Base-by-base conservation (phyloP, 2,888 invertebrate genomes). In the Cerceris ruficornis region DNA sequence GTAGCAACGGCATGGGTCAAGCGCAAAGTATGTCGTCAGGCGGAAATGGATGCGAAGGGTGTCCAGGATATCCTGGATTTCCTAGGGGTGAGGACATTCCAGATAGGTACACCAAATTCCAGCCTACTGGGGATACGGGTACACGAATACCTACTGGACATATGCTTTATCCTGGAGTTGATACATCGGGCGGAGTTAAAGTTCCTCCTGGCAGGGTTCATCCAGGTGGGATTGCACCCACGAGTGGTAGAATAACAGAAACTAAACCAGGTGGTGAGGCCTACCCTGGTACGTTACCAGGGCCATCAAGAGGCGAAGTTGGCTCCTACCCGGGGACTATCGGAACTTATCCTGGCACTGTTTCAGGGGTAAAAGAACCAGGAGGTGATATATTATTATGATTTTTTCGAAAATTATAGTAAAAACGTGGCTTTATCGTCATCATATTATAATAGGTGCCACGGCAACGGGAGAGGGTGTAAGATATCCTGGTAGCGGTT, bases 1-100 rank as follows among this genome's bases (percentile, higher is more conserved):
- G 97, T 59, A 95, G 94, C 80, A 95, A 95, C 89, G 97, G 97
- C 69, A 97, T 97, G 96, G 97, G 97, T 0, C 97, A 97, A 93
- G 97, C 97, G 0, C 97, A 97, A 92, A 97, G 97, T 92, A 97
- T 97, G 92, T 96, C 96, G 62, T 94, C 95, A 75, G 95, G 95
- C 65, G 94, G 95, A 62, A 94, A 93, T 0, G 94, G 94, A 76
- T 96, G 96, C 85, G 95, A 95, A n/a, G 96, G 95, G 60, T 96
- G 96, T 90, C 92, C 93, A 55, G 93, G 93, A 60, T 91, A 92
- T 50, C 39, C 58, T 8, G 71, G 66, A 41, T 70, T 70, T 65
- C 13, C 46, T 57, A n/a, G 39, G 5, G 60, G 13, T 13, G 75
- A 68, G 42, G 52, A 11, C 50, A 17, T 58, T 15, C 81, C 81